phyloP scores from a whole-genome alignment of 35 echinoderm and acorn worm genomes.

The Anneissia japonica region DNA sequence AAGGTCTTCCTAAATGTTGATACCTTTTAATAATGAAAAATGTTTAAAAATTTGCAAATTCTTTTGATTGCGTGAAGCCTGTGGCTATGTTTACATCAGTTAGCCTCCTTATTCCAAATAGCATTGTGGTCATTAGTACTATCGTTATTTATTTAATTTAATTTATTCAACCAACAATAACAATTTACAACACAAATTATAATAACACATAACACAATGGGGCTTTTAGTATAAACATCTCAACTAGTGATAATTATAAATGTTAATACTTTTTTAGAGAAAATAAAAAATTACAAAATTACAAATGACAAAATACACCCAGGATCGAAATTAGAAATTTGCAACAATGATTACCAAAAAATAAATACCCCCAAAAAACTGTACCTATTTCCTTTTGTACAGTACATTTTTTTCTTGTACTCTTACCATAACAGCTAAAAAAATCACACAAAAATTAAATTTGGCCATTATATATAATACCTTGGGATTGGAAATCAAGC shows the following conservation, averaged over 20 bases:
- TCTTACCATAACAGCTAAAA: background rate
- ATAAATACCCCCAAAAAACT: background rate
- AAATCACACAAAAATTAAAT: no score
- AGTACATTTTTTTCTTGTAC: background rate
- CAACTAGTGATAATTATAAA: no score
- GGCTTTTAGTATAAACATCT: no score
- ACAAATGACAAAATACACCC: no score
- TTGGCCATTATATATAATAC: constrained; percentile 38
- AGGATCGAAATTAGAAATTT: no score
- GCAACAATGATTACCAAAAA: background rate
- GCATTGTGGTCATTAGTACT: background rate
- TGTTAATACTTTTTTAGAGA: no score
- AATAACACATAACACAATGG: no score
- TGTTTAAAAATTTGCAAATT: background rate
- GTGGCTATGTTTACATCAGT: background rate
- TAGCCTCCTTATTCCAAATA: background rate
- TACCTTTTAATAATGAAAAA: background rate
- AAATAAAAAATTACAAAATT: no score
- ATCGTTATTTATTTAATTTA: background rate
- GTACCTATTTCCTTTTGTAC: no score
- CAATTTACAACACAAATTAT: no score
- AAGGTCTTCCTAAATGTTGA: no score
- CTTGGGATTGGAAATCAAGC: constrained; percentile 89
- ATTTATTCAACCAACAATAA: background rate
- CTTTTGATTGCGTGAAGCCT: background rate